Evolutionary conservation across 2,888 invertebrate genomes (phyloP), one percentile per base, ranked within the genome.

Genomic region (Phaonia tiefii): DNA sequence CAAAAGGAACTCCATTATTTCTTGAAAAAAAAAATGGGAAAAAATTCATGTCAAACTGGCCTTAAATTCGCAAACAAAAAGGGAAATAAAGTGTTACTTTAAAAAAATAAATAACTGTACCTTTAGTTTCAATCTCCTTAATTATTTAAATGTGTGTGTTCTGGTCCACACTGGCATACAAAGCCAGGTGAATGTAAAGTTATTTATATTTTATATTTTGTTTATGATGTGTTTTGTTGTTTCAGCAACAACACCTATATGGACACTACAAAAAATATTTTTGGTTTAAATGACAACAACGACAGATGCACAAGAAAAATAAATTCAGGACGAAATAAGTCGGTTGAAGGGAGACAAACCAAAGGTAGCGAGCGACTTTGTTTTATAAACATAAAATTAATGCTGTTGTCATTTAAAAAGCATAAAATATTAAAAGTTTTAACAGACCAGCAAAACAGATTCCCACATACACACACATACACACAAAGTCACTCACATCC

Each of bases 361-460:
- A 8, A 31, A 66, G 4, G 20, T 37, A 44, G 13, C 22, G 54
- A 8, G 31, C 44, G 22, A 26, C 15, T 8, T 44, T 70, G 70
- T 58, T 20, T 58, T 71, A 65, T 54, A 58, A 74, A 75, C 63
- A 44, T 42, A 44, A 69, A 51, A 63, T 75, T 54, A 70, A 70
- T 75, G 44, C 39, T 67, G 44, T 46, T 71, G 46, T 66, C 65
- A 58, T 49, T 58, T 66, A 66, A 71, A 66, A 56, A 71, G 11
- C 22, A 71, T 56, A 56, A 76, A 71, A 75, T 75, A 63, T 54
- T 70, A 42, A 71, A 65, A 25, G 25, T 65, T 44, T 8, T 65
- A 65, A 65, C 44, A 46, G 25, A 54, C 44, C 4, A 15, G 17
- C 15, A 42, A 37, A n/a, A 25, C 11, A 37, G 1, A 37, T 10